phyloP scores from a whole-genome alignment of 2,113 vertebrate genomes.

The Hypanus sabinus region DNA sequence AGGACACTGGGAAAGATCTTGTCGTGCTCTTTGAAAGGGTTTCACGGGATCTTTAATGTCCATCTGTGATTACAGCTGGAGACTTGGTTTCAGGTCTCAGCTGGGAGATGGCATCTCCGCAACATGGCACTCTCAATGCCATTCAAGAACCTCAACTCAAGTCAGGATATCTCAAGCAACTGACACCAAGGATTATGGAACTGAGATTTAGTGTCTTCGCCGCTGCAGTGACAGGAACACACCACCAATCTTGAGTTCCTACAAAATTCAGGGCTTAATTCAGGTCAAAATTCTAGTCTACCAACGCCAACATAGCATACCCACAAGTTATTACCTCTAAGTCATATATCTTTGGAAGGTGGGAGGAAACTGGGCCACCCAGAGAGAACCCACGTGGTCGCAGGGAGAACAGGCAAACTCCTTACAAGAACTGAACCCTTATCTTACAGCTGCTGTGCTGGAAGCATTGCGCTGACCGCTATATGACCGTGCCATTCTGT shows the following conservation, averaged over 20 bases:
- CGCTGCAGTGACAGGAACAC: not conserved
- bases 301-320: no score
- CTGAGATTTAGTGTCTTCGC: not conserved
- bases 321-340: no score
- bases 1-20: not conserved
- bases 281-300: not conserved
- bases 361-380: no score
- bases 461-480: no score
- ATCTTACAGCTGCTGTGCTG: no score
- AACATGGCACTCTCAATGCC: not conserved
- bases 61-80: not conserved
- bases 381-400: no score
- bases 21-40: not conserved
- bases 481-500: no score
- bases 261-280: not conserved
- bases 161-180: not conserved
- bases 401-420: no score
- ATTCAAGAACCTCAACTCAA: not conserved
- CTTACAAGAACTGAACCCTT: no score
- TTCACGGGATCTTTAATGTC: not conserved
- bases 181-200: not conserved
- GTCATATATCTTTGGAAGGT: no score
- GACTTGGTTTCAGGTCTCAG: not conserved
- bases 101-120: not conserved
- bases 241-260: not conserved